phyloP scores from a whole-genome alignment of 2,888 invertebrate species.

The Nomada fabriciana region DNA sequence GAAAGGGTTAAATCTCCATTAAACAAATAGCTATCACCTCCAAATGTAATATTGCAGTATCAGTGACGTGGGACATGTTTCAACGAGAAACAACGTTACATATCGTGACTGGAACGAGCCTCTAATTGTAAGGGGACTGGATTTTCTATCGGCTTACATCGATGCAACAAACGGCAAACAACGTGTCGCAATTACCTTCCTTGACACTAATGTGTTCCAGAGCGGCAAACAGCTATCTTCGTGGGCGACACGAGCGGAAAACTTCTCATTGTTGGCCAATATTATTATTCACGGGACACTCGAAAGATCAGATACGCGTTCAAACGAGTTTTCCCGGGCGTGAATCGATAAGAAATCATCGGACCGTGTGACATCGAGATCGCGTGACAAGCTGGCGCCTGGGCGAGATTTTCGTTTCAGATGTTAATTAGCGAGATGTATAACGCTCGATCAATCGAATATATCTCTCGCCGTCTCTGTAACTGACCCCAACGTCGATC shows the following conservation, averaged over 20 bases:
- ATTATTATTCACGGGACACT: slow-evolving; percentile 53
- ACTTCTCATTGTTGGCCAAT: slow-evolving; percentile 23
- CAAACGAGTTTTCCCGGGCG: slow-evolving; percentile 55
- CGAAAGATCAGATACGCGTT: slow-evolving; percentile 40
- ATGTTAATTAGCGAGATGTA: slow-evolving; percentile 33
- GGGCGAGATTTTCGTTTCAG: slow-evolving; percentile 50
- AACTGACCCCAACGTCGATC: neutral
- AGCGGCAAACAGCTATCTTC: slow-evolving; percentile 39
- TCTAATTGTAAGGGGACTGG: slow-evolving; percentile 8
- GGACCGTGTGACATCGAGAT: slow-evolving; percentile 51
- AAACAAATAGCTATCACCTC: neutral
- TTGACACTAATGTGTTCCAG: slow-evolving; percentile 54
- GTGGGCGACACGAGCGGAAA: slow-evolving; percentile 45
- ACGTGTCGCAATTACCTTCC: slow-evolving; percentile 38
- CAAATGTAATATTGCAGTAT: neutral
- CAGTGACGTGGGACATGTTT: neutral
- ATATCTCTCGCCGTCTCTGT: neutral
- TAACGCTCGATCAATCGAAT: slow-evolving; percentile 20
- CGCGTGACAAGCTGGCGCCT: slow-evolving; percentile 46
- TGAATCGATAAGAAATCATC: slow-evolving; percentile 60
- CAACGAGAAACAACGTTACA: neutral
- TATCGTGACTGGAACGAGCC: neutral
- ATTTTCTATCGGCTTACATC: neutral
- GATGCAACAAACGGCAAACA: slow-evolving; percentile 16
- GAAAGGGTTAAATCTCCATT: neutral